These are phyloP conservation scores for Mactromeris polynyma DNA, from an alignment of 2,888 invertebrate species.

Conservation along the genomic window DNA sequence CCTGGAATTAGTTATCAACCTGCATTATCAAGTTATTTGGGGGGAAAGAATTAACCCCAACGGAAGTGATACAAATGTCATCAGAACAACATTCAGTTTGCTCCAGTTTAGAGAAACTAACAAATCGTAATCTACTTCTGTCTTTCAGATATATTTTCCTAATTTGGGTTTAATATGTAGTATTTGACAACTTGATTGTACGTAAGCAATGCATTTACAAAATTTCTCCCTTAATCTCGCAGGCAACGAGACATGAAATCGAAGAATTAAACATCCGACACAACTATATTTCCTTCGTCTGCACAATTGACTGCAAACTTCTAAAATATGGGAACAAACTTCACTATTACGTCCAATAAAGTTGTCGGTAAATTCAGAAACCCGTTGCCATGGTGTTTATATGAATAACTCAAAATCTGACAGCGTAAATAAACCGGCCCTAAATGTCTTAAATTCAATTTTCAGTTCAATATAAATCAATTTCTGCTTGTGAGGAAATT, in stretches of 20 bases:
- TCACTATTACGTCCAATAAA: neutral
- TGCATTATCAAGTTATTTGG: no score
- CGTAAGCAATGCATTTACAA: neutral
- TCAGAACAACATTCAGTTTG: no score
- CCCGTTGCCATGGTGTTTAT: slow-evolving; percentile 5
- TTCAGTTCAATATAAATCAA: neutral
- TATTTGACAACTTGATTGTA: neutral
- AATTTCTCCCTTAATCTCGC: neutral
- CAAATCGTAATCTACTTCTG: no score
- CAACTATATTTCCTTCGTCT: neutral
- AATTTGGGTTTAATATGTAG: neutral
- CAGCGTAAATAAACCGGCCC: neutral
- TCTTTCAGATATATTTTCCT: no score
- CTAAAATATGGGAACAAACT: neutral
- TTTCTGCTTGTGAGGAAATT: neutral
- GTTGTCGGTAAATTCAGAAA: neutral
- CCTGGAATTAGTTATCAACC: no score
- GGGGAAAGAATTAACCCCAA: no score
- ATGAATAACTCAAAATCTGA: neutral
- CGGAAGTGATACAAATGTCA: no score
- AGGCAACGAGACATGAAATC: neutral
- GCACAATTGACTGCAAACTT: neutral
- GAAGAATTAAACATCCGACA: neutral
- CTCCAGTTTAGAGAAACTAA: no score
- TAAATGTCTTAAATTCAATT: slow-evolving; percentile 13